Evolutionary conservation across 2,797 vertebrate genomes (phyloP), one percentile per base, ranked within the genome.

Genomic region (Miichthys miiuy): DNA sequence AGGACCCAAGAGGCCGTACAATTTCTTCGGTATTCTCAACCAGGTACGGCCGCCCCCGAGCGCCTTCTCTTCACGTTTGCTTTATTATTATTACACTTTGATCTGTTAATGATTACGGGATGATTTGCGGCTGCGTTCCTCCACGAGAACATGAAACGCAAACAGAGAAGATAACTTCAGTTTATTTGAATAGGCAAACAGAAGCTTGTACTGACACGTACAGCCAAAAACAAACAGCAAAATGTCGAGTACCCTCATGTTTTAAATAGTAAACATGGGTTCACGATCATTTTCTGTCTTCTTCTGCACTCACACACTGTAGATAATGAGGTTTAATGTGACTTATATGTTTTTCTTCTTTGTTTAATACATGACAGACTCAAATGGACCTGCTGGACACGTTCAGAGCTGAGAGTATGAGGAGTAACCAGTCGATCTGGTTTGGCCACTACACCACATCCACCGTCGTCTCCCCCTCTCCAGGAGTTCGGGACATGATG

Each of bases 371-470:
- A 1, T 52, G 20, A 50, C 92, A 99, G 98, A 94, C 90, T 87
- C 96, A 96, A 75, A 98, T 97, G 96, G 87, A 97, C 84, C 86
- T 95, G 81, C 93, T 99, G 75, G 94, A 94, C 63, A 82, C 75
- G 58, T 96, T 99, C 90, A 95, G 94, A 72, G 80, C 75, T 48
- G 93, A 98, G 93, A 97, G 96, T 86, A 89, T 91, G 63, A 86
- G 44, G 55, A 99, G 96, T 92, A 99, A 99, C 91, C 97, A 99
- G 83, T 96, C 96, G 4, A 79, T 99, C 93, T 99, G 98, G 98
- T 99, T 99, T 90, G 98, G 98, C 83, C 98, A 99, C 90, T 99
- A 97, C 88, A 96, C 98, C 81, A 99, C 98, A 12, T 99, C 98
- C 66, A 97, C 97, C 10, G 93, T 98, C 41, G 94, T 99, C 87